Evolutionary conservation across 1,140 invertebrate genomes (phyloP).

Genomic region (Platyura marginata): DNA sequence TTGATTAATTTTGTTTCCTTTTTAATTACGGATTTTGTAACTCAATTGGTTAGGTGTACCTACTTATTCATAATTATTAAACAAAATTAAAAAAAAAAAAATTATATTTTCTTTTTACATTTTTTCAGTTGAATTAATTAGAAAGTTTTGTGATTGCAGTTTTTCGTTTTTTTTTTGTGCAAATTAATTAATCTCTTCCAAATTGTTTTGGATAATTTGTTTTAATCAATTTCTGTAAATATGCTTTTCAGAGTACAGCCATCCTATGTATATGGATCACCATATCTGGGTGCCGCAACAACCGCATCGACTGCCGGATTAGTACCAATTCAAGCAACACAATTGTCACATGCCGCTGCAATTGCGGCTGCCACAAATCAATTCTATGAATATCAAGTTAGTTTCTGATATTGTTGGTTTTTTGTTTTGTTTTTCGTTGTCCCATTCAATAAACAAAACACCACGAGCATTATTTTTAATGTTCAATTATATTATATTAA

Average conservation of each 20-base stretch:
- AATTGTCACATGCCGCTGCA: constrained; percentile 49
- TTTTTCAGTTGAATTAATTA: no score
- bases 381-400: constrained; percentile 51
- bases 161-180: background rate
- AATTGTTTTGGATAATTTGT: background rate
- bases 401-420: background rate
- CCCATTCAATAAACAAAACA: background rate
- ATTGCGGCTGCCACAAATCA: constrained; percentile 49
- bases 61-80: no score
- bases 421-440: background rate
- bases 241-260: constrained; percentile 43
- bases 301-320: constrained; percentile 26
- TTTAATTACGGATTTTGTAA: no score
- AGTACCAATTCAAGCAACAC: constrained; percentile 39
- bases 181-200: background rate
- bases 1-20: no score
- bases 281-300: constrained; percentile 39
- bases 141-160: background rate
- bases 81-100: background rate
- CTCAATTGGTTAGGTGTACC: no score
- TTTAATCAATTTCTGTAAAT: constrained; percentile 4
- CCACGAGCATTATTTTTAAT: background rate
- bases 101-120: background rate
- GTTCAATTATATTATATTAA: background rate
- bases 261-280: constrained; percentile 52